phyloP scores from a whole-genome alignment of 23 tunicate species.

The Oikopleura vanhoeffeni region DNA sequence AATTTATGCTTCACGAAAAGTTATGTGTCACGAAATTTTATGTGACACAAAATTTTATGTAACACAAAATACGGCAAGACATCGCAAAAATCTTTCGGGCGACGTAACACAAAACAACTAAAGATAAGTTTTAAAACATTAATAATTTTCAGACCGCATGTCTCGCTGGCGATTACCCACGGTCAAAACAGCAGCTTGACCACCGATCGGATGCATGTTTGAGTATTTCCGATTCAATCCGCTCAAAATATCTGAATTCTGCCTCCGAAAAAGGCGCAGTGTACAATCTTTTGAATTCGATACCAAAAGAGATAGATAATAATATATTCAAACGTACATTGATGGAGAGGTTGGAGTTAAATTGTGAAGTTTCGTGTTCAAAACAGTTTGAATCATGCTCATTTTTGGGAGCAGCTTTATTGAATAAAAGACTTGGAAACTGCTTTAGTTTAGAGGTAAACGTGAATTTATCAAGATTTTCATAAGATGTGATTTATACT shows the following conservation, averaged over 20 bases:
- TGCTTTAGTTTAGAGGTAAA: not conserved
- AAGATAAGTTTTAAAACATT: too few relatives aligned
- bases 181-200: slow-evolving; percentile 11
- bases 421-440: not conserved
- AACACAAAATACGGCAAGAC: too few relatives aligned
- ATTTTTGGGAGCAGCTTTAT: not conserved
- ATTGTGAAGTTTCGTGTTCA: not conserved
- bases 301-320: not conserved
- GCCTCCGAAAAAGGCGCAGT: not conserved
- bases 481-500: too few relatives aligned
- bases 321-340: not conserved
- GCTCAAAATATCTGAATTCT: not conserved
- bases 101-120: too few relatives aligned
- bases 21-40: too few relatives aligned
- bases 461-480: too few relatives aligned
- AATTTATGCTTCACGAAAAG: too few relatives aligned
- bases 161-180: slow-evolving; percentile 5
- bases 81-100: too few relatives aligned
- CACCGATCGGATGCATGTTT: not conserved
- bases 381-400: not conserved
- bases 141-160: not conserved
- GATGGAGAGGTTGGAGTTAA: not conserved
- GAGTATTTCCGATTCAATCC: not conserved
- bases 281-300: not conserved
- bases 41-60: too few relatives aligned